Evolutionary conservation across 2,888 invertebrate genomes (phyloP).

Genomic region (Napeogenes sylphis): DNA sequence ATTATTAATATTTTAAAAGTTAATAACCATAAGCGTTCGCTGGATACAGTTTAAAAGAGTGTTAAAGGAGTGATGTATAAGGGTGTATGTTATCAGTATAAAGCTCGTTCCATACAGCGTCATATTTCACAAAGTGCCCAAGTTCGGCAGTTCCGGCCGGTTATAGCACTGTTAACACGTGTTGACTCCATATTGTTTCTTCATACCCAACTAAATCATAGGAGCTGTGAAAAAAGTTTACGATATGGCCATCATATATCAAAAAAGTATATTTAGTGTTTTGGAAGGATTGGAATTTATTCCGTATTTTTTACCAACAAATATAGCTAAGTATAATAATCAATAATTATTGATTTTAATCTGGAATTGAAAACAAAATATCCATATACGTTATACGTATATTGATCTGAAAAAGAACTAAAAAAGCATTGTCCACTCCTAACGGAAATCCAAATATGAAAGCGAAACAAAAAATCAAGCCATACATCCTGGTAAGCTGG

Average conservation of each 20-base stretch:
- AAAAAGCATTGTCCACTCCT: too few species aligned
- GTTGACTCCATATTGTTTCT: slow-evolving; percentile 66
- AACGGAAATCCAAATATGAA: slow-evolving; percentile 19
- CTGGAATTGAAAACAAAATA: too few species aligned
- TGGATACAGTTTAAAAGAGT: too few species aligned
- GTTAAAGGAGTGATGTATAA: slow-evolving; percentile 25
- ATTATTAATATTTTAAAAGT: too few species aligned
- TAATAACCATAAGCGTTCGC: too few species aligned
- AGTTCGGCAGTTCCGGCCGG: slow-evolving; percentile 72
- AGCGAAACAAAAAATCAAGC: slow-evolving; percentile 40
- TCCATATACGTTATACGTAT: too few species aligned
- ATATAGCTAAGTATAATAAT: too few species aligned
- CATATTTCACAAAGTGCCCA: slow-evolving; percentile 75
- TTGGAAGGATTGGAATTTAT: not conserved
- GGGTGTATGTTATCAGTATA: slow-evolving; percentile 43
- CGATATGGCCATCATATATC: slow-evolving; percentile 29
- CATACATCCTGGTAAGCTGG: slow-evolving; percentile 52
- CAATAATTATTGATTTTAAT: too few species aligned
- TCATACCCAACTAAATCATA: slow-evolving; percentile 57
- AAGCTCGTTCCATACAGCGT: slow-evolving; percentile 64
- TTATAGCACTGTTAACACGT: slow-evolving; percentile 76
- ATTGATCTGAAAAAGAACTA: too few species aligned
- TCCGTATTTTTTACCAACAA: too few species aligned
- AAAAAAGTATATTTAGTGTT: not conserved
- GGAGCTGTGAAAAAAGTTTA: slow-evolving; percentile 43